phyloP scores from a whole-genome alignment of 92 coral and sea anemone genomes.

The Epizoanthus scotinus region DNA sequence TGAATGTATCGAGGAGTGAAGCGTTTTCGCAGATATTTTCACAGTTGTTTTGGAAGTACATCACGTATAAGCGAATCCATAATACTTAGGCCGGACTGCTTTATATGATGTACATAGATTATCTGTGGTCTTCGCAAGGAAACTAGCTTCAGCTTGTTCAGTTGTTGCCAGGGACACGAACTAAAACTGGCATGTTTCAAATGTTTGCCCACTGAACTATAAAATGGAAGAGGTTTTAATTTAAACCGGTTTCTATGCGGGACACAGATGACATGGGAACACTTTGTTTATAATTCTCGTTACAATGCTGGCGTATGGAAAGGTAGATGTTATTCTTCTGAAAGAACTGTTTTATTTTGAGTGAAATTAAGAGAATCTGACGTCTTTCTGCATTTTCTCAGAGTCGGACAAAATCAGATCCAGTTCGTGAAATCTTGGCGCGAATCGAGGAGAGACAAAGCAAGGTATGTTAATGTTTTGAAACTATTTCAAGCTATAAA shows the following conservation, averaged over 20 bases:
- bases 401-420: constrained; percentile 34
- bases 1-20: too few species aligned
- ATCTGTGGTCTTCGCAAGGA: too few species aligned
- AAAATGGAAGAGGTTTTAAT: background rate
- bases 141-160: too few species aligned
- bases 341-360: background rate
- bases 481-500: too few species aligned
- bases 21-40: background rate
- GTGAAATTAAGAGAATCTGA: background rate
- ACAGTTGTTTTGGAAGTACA: too few species aligned
- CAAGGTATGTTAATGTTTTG: background rate
- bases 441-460: constrained; percentile 40
- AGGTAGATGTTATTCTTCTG: background rate
- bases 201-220: background rate
- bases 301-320: constrained; percentile 29
- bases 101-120: too few species aligned
- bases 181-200: background rate
- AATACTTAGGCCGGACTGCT: too few species aligned
- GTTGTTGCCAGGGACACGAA: background rate
- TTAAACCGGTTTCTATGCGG: background rate
- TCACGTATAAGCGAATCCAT: too few species aligned
- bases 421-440: constrained; percentile 44
- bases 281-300: constrained; percentile 3
- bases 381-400: background rate
- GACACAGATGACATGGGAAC: background rate